These are phyloP conservation scores for Noctilio leporinus DNA, from an alignment of 2,113 vertebrate genomes.

Conservation along the genomic window DNA sequence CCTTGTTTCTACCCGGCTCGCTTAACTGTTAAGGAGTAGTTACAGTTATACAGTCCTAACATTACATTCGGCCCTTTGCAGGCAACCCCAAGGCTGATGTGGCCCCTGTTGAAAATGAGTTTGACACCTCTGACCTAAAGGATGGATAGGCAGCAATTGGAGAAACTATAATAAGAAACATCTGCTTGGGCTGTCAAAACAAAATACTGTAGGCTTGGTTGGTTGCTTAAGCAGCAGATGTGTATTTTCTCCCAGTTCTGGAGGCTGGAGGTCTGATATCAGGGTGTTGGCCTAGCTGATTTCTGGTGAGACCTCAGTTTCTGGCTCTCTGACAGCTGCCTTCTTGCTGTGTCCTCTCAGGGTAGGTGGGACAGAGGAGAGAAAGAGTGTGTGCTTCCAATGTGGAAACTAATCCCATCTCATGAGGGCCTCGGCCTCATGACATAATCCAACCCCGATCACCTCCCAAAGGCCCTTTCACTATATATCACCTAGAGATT, in stretches of 20 bases:
- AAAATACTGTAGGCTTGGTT: background rate
- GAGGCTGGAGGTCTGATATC: background rate
- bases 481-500: background rate
- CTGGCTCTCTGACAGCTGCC: background rate
- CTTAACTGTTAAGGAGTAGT: too few relatives aligned
- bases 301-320: background rate
- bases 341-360: background rate
- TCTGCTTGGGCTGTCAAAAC: background rate
- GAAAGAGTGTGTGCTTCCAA: background rate
- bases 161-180: background rate
- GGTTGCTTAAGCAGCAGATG: background rate
- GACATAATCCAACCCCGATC: background rate
- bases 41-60: too few relatives aligned
- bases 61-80: too few relatives aligned
- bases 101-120: too few relatives aligned
- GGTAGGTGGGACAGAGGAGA: too few relatives aligned
- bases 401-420: background rate
- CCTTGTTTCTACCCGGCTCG: too few relatives aligned
- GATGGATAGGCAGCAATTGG: background rate
- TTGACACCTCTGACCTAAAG: too few relatives aligned
- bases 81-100: too few relatives aligned
- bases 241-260: background rate
- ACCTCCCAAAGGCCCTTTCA: background rate
- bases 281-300: fast-evolving
- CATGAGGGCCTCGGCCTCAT: background rate